Conservation (phyloP, 1,140 invertebrate genomes). For the Lithobius niger region DNA sequence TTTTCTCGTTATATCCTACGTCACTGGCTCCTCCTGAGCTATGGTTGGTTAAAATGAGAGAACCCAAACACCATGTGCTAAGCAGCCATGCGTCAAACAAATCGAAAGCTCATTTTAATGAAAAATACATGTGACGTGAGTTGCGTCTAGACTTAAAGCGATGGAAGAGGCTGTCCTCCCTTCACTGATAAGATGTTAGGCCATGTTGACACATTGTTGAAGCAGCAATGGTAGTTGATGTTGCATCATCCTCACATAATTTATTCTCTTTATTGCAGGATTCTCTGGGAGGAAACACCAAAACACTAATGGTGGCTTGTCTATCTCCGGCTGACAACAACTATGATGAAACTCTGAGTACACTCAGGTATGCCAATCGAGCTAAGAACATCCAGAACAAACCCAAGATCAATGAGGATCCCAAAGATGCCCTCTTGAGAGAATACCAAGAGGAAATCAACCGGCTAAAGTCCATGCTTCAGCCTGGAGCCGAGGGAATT, state of each 20-base stretch:
- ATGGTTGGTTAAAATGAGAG: too few species aligned
- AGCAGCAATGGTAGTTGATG: not conserved
- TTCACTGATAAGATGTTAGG: too few species aligned
- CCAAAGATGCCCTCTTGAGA: slow-evolving; percentile 74
- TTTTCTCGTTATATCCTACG: too few species aligned
- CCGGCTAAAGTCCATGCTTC: slow-evolving; percentile 52
- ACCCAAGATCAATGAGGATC: slow-evolving; percentile 84
- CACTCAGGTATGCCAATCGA: slow-evolving; percentile 71
- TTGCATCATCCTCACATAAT: not conserved
- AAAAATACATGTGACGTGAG: too few species aligned
- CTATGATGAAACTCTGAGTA: slow-evolving; percentile 80
- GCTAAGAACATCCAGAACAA: slow-evolving; percentile 91
- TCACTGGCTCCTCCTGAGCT: too few species aligned
- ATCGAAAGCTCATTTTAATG: too few species aligned
- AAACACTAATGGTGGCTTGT: slow-evolving; percentile 88
- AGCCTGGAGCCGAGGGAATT: too few species aligned
- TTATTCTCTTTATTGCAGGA: slow-evolving; percentile 38
- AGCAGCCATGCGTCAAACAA: too few species aligned
- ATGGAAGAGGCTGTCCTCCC: too few species aligned
- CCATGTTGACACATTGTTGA: not conserved
- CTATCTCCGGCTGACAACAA: slow-evolving; percentile 77
- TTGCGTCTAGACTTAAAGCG: too few species aligned
- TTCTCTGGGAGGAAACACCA: slow-evolving; percentile 87
- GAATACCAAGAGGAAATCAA: slow-evolving; percentile 80
- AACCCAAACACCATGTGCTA: too few species aligned